Percentiles rank a stretch among this genome's conserved stretches.
These are phyloP conservation scores for Folsomia candida DNA, from an alignment of 2,888 invertebrate species.

Conservation along the genomic window DNA sequence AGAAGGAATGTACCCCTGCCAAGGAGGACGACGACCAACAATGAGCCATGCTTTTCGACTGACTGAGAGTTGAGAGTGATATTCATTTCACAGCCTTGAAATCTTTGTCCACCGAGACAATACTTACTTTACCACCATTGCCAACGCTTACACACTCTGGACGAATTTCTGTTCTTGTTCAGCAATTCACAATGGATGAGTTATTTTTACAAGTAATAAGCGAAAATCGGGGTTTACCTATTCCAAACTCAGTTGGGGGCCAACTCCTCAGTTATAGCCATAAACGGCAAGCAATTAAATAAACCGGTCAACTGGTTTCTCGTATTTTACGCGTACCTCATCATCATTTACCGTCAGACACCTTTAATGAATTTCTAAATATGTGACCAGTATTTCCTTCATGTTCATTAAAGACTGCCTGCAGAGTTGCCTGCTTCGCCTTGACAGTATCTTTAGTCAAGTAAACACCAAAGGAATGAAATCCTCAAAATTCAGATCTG, in stretches of 20 bases:
- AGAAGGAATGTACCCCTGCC: slow-evolving; percentile 1
- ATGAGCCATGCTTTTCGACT: background rate
- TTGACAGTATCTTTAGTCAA: background rate
- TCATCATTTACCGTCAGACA: slow-evolving; percentile 45
- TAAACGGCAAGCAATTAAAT: slow-evolving; percentile 50
- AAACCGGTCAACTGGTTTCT: slow-evolving; percentile 49
- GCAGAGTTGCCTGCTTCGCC: slow-evolving; percentile 27
- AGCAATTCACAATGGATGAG: slow-evolving; percentile 14
- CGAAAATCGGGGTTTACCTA: slow-evolving; percentile 31
- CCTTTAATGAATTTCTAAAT: slow-evolving; percentile 50
- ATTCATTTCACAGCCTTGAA: background rate
- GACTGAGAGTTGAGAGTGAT: background rate
- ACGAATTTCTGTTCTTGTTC: slow-evolving; percentile 9
- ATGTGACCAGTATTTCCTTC: slow-evolving; percentile 21
- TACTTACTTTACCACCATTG: background rate
- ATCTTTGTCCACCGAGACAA: background rate
- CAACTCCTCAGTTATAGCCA: too few relatives aligned
- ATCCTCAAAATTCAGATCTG: background rate
- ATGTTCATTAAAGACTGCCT: slow-evolving; percentile 32
- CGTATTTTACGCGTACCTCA: slow-evolving; percentile 44
- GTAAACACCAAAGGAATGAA: background rate
- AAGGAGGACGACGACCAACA: background rate
- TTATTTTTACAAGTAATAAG: slow-evolving; percentile 19
- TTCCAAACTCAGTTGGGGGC: slow-evolving; percentile 45
- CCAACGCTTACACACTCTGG: background rate